A percentile compares a stretch with the other conserved stretches of the same genome.
Evolutionary conservation across 2,113 vertebrate species (phyloP).

Genomic region (Axis porcinus): DNA sequence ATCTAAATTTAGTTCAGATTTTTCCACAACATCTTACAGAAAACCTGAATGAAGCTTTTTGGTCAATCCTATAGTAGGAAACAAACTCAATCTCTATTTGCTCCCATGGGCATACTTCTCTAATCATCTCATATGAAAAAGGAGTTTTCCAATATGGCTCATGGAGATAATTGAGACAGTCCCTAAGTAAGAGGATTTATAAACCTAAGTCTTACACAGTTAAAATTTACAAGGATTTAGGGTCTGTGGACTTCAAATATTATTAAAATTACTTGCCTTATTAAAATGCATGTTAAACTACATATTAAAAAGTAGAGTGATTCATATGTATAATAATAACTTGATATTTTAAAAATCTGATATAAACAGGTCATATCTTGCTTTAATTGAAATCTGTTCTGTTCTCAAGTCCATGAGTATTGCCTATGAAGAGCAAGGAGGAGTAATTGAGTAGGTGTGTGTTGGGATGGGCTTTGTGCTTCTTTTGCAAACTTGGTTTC

Average conservation of each 20-base stretch:
- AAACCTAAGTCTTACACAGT: neutral
- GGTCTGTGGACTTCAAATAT: neutral
- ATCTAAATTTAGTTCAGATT: neutral
- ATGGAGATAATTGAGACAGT: neutral
- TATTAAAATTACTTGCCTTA: neutral
- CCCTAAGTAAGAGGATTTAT: neutral
- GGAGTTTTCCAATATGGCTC: neutral
- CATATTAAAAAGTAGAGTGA: neutral
- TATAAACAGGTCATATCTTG: neutral
- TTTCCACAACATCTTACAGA: neutral
- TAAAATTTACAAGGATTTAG: neutral
- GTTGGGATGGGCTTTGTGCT: accelerated
- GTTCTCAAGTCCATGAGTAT: neutral
- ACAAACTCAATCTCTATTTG: neutral
- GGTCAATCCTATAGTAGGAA: neutral
- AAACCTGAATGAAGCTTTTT: neutral
- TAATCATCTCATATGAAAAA: neutral
- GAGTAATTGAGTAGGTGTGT: neutral
- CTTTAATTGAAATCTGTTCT: slow-evolving; percentile 13
- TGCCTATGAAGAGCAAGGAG: neutral
- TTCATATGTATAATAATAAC: slow-evolving; percentile 41
- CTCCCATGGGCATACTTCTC: neutral
- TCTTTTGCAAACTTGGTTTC: neutral
- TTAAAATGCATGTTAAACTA: neutral
- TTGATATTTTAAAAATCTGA: slow-evolving; percentile 40